Evolutionary conservation across 2,797 vertebrate species (phyloP).

Genomic region (Enteromius afrohamiltoni): DNA sequence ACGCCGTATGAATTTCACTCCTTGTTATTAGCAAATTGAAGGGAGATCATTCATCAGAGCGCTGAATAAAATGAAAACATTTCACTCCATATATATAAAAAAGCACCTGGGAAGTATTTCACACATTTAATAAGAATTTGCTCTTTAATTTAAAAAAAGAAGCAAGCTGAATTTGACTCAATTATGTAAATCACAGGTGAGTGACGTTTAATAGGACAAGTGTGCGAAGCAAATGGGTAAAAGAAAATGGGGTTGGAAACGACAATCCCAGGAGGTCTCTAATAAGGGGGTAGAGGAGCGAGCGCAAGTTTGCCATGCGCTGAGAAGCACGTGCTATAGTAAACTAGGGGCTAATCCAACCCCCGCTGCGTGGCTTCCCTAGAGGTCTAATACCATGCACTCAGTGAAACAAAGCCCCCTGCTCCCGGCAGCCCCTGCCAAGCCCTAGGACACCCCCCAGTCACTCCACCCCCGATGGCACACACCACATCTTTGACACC

Average conservation of each 20-base stretch:
- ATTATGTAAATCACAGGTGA: slow-evolving; percentile 61
- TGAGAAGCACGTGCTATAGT: slow-evolving; percentile 78
- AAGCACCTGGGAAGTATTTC: slow-evolving; percentile 47
- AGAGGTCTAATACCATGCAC: slow-evolving; percentile 79
- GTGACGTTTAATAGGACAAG: slow-evolving; percentile 61
- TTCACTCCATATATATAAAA: slow-evolving; percentile 20
- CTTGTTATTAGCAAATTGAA: neutral
- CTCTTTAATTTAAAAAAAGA: slow-evolving; percentile 56
- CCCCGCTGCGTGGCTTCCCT: slow-evolving; percentile 80
- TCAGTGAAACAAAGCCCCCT: slow-evolving; percentile 82
- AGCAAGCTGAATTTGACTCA: slow-evolving; percentile 38
- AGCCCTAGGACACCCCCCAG: slow-evolving; percentile 65
- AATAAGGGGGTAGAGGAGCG: slow-evolving; percentile 69
- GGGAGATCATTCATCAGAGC: neutral
- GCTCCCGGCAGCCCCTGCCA: slow-evolving; percentile 76
- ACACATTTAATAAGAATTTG: slow-evolving; percentile 56
- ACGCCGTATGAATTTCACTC: neutral
- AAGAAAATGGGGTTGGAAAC: slow-evolving; percentile 60
- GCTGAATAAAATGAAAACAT: neutral
- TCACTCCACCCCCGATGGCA: slow-evolving; percentile 51
- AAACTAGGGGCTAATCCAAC: slow-evolving; percentile 75
- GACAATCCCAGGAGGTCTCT: slow-evolving; percentile 70
- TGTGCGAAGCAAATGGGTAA: slow-evolving; percentile 60
- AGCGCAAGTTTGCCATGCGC: slow-evolving; percentile 77
- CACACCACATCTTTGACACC: slow-evolving; percentile 52